phyloP scores from a whole-genome alignment of 2,888 invertebrate species.

The Melanchra persicariae region DNA sequence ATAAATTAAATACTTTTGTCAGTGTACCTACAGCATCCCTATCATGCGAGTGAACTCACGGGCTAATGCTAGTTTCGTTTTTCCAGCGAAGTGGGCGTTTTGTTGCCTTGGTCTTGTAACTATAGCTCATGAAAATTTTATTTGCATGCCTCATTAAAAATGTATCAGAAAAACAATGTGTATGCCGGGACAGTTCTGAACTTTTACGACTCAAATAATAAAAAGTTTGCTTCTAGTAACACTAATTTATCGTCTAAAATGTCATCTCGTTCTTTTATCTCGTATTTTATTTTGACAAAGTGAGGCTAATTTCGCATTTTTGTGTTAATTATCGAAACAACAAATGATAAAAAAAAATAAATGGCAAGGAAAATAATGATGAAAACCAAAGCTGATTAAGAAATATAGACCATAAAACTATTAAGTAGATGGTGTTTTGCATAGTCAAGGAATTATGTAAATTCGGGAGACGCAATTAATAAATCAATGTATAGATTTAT shows the following conservation, averaged over 20 bases:
- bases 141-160: slow-evolving; percentile 38
- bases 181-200: slow-evolving; percentile 19
- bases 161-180: slow-evolving; percentile 41
- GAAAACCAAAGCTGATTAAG: neutral
- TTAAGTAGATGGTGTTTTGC: neutral
- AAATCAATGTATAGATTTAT: no score
- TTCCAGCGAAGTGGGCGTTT: slow-evolving; percentile 19
- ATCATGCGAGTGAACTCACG: neutral
- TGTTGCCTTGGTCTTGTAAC: neutral
- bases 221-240: slow-evolving; percentile 26
- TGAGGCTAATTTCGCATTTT: slow-evolving; percentile 12
- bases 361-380: neutral
- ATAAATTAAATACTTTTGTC: neutral
- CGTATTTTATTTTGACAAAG: slow-evolving; percentile 44
- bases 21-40: neutral
- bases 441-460: neutral
- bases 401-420: neutral
- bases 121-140: slow-evolving; percentile 37
- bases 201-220: slow-evolving; percentile 58
- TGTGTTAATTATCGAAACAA: slow-evolving; percentile 2
- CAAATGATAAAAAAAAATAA: neutral
- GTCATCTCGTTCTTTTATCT: slow-evolving; percentile 27
- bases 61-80: neutral
- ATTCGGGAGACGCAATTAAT: neutral
- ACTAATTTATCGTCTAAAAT: slow-evolving; percentile 39